Base-by-base conservation (phyloP, 2,797 vertebrate species). In the Synanceia verrucosa region DNA sequence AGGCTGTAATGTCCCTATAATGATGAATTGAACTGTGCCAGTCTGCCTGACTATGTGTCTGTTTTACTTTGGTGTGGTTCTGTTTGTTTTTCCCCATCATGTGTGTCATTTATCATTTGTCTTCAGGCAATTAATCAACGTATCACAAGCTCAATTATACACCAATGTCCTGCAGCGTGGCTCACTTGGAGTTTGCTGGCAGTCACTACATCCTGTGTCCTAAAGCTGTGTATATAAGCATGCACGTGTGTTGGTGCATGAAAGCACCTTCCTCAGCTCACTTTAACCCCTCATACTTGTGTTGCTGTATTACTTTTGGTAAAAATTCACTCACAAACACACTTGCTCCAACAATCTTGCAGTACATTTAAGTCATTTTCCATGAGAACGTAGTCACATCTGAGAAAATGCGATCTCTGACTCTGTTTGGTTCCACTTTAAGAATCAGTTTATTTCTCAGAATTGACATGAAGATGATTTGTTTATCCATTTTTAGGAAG, bases 71-170 rank as follows among this genome's bases (percentile, higher is more conserved):
- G 52, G 29, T 2, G 16, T 55, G 44, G 29, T 4, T 39, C 3
- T 4, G 71, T 78, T 77, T 10, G 50, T 39, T 76, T 79, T 70
- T 53, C 60, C 53, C 2, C 53, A 13, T 36, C 16, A 12, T 50
- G 46, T 46, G 28, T 58, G 57, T 60, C 26, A 48, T 36, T 64
- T 1, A 23, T 39, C 26, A 21, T 65, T 34, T 31, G 36, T 51
- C 34, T 44, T 51, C 24, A 63, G 67, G 48, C 66, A 31, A 64
- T 71, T 37, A 33, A 60, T 44, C 34, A 60, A 26, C 36, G 66
- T 37, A 48, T 70, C 55, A 53, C 16, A 16, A 19, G 11, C 14
- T 70, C 55, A n/a, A n/a, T n/a, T n/a, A 3, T 41, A 46, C 66
- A 31, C 14, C 59, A 43, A 9, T 37, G 41, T 43, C 31, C 44